Base-by-base conservation (phyloP, 2,797 vertebrate species). In the Onychomys arenicola region DNA sequence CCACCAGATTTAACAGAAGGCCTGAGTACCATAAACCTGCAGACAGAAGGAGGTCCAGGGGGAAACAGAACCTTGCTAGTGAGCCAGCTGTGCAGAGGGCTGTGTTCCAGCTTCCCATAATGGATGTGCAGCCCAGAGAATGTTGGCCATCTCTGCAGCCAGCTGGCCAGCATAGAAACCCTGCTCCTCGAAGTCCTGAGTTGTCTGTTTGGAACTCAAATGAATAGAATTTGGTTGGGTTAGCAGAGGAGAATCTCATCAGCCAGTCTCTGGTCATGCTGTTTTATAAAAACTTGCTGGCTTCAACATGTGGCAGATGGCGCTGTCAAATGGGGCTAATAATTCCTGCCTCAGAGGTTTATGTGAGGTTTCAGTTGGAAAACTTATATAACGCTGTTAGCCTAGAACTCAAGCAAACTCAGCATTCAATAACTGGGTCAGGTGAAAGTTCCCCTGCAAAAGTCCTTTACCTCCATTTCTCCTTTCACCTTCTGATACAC, bases 111-210 rank as follows among this genome's bases (percentile, higher is more conserved):
- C 90, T 96, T 96, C 97, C 90, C 90, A 92, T 94, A 97, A 89
- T 29, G 77, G 91, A 90, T 96, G 91, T 95, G 89, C 95, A 94
- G 95, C 94, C 75, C 91, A 77, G 77, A 94, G 97, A 98, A 97
- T 97, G 94, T 92, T 96, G 97, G 96, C 97, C 81, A 71, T 92
- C 63, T 95, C 46, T 10, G 59, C 57, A 23, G 96, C 97, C 97
- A 97, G 97, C 94, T 97, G 97, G 97, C 95, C 14, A 23, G 9
- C 78, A 27, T 49, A 46, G 65, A 71, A 75, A 67, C 71, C 69
- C n/a, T 75, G 97, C 97, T 98, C 91, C 97, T 98, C 96, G 96
- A 97, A 97, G 96, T 90, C 96, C 97, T 96, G 89, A 96, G 92
- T 69, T 96, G 96, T 96, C 94, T 96, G 90, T 67, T 75, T 10